Percentiles rank a stretch among this genome's conserved stretches.
phyloP scores from a whole-genome alignment of 2,797 vertebrate species.

The Luscinia luscinia region DNA sequence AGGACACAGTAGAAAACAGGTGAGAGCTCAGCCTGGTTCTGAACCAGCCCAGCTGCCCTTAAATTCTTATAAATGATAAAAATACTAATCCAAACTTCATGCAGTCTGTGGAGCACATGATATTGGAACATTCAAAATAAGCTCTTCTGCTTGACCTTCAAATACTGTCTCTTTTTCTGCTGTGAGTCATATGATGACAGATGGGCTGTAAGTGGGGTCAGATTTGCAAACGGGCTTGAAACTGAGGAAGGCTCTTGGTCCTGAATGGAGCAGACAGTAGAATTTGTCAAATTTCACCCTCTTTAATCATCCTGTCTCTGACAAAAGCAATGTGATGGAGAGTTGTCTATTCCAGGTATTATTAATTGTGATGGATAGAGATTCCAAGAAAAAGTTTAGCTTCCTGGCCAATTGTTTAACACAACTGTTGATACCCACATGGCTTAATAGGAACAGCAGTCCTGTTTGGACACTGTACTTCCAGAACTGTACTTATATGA shows the following conservation, averaged over 20 bases:
- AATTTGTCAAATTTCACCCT: neutral
- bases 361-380: constrained; percentile 34
- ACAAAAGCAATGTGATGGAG: neutral
- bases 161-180: neutral
- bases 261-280: neutral
- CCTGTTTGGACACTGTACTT: constrained; percentile 16
- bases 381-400: constrained; percentile 59
- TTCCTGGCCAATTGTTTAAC: constrained; percentile 36
- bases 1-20: neutral
- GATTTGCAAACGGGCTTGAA: neutral
- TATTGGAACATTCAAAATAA: neutral
- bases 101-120: neutral
- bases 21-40: neutral
- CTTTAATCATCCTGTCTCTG: constrained; percentile 8
- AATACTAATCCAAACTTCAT: neutral
- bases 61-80: neutral
- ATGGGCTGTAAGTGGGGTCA: neutral
- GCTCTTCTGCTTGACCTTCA: neutral
- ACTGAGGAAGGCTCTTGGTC: neutral
- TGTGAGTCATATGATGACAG: neutral
- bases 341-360: neutral
- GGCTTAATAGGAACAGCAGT: neutral
- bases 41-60: neutral
- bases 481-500: constrained; percentile 48
- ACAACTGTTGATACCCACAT: constrained; percentile 23